phyloP scores from a whole-genome alignment of 2,113 vertebrate species.

The Marmota monax region DNA sequence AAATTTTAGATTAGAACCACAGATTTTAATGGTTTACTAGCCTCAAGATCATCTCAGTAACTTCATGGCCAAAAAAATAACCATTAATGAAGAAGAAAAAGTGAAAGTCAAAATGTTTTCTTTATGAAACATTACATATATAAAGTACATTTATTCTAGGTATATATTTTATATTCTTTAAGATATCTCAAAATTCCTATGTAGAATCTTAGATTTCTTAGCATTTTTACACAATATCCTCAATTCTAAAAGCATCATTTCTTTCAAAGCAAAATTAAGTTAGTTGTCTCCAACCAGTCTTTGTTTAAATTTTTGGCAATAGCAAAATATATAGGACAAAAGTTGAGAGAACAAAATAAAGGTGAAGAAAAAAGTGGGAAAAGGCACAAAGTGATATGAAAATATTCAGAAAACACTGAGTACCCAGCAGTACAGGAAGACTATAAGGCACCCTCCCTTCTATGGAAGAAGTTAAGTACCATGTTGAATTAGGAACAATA shows the following conservation, averaged over 20 bases:
- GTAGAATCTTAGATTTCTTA: not conserved
- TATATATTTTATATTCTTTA: slow-evolving; percentile 7
- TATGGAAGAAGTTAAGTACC: not conserved
- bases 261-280: slow-evolving; percentile 50
- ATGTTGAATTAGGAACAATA: not conserved
- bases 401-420: slow-evolving; percentile 4
- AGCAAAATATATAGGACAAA: not conserved
- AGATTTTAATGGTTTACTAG: not conserved
- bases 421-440: not conserved
- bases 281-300: not conserved
- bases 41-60: slow-evolving; percentile 3
- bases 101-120: not conserved
- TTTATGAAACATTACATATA: not conserved
- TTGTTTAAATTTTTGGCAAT: not conserved
- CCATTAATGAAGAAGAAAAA: not conserved
- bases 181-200: not conserved
- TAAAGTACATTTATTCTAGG: not conserved
- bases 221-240: slow-evolving; percentile 2
- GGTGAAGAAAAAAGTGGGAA: not conserved
- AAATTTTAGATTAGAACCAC: not conserved
- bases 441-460: not conserved
- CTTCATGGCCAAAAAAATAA: not conserved
- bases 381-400: not conserved
- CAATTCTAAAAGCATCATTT: slow-evolving; percentile 12
- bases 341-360: slow-evolving; percentile 39